Base-by-base conservation (phyloP, 2,888 invertebrate species). In the Digitonthophagus gazella region DNA sequence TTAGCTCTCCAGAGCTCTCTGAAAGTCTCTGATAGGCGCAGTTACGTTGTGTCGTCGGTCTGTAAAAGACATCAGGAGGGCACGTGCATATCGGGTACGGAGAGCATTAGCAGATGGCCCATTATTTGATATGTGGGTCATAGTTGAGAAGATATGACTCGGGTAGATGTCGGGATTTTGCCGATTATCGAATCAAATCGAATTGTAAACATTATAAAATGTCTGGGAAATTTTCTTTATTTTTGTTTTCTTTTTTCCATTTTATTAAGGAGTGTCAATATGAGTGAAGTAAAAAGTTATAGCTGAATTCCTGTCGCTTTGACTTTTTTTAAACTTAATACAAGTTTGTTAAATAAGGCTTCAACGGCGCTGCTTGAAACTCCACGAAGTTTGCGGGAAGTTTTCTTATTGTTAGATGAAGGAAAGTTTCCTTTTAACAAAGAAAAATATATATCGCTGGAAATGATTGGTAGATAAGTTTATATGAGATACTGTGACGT, bases 91-190 rank as follows among this genome's bases (percentile, higher is more conserved):
- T 61, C 19, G 19, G 18, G 8, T 61, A 28, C 18, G 2, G 56
- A 18, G 28, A 18, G 58, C 22, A 14, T 63, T 64, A 16, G 15
- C 64, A 67, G 67, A 67, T 67, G 67, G 55, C 61, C 55, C 15
- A 56, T 64, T 56, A 64, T 22, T 16, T 67, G 69, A 70, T 68
- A 68, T 69, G 28, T 67, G 69, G 67, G 67, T 65, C 67, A 67
- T 61, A 67, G 67, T 69, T 69, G 67, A 69, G 44, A 8, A 18
- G 64, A 69, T 66, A 63, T 67, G 18, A n/a, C n/a, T n/a, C n/a
- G n/a, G n/a, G n/a, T n/a, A n/a, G n/a, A n/a, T n/a, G n/a, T n/a
- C n/a, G n/a, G n/a, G n/a, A n/a, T 44, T 44, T 44, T 44, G 6
- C 28, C 28, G 22, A 44, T 44, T n/a, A n/a, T n/a, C n/a, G n/a